A percentile compares a stretch with the other conserved stretches of the same genome.
Evolutionary conservation across 2,113 vertebrate species (phyloP).

Genomic region (Opisthocomus hoazin): DNA sequence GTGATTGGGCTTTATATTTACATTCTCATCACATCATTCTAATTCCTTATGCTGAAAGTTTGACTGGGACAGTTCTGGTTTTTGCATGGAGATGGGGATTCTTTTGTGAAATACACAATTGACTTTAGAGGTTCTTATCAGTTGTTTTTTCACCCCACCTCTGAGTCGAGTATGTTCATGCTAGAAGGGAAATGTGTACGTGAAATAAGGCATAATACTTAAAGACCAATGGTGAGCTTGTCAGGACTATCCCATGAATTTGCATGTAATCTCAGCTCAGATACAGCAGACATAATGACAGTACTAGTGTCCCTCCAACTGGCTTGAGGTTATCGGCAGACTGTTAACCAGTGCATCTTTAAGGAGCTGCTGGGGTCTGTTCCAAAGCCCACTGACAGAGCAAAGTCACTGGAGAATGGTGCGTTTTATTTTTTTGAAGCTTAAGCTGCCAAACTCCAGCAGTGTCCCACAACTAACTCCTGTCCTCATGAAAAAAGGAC

Average conservation of each 20-base stretch:
- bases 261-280: neutral
- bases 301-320: neutral
- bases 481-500: neutral
- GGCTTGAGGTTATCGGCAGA: neutral
- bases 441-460: neutral
- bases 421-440: neutral
- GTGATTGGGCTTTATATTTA: neutral
- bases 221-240: neutral
- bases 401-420: neutral
- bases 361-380: neutral
- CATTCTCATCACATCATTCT: neutral
- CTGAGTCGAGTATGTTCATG: neutral
- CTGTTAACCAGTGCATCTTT: neutral
- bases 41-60: neutral
- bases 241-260: neutral
- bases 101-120: neutral
- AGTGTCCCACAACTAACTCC: neutral
- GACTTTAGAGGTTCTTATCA: neutral
- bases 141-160: neutral
- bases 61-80: neutral
- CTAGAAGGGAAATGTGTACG: neutral
- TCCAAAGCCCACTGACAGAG: neutral
- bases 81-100: neutral
- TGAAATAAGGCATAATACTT: neutral
- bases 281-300: neutral